Evolutionary conservation across 2,113 vertebrate species (phyloP).

Genomic region (Catharus bicknelli): DNA sequence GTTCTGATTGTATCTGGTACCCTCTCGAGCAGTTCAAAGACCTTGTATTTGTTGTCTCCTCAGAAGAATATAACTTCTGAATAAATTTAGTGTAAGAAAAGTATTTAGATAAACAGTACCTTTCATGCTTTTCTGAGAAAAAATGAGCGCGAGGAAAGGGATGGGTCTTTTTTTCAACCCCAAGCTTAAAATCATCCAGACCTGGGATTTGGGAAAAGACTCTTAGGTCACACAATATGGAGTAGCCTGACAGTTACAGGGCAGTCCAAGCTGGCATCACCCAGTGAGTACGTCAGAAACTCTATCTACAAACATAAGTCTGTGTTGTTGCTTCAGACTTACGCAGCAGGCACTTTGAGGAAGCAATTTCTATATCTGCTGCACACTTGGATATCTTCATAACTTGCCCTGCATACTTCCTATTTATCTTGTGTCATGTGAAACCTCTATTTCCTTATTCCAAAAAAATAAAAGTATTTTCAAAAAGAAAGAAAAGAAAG

Average conservation of each 20-base stretch:
- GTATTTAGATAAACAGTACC: not conserved
- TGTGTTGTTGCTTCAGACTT: not conserved
- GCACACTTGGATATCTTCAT: not conserved
- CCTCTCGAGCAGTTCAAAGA: not conserved
- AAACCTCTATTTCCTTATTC: not conserved
- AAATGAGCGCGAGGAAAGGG: not conserved
- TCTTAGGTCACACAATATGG: fast-evolving
- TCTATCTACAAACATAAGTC: not conserved
- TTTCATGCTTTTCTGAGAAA: not conserved
- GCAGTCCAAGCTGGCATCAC: not conserved
- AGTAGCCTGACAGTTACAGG: not conserved
- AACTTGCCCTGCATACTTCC: not conserved
- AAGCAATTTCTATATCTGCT: not conserved
- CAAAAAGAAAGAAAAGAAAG: not conserved
- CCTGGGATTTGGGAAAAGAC: not conserved
- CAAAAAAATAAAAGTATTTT: not conserved
- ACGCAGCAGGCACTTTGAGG: not conserved
- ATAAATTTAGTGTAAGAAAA: not conserved
- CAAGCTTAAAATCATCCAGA: not conserved
- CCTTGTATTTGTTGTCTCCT: not conserved
- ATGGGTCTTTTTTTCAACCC: fast-evolving
- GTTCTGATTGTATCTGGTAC: not conserved
- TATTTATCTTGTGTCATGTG: not conserved
- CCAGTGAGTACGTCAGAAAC: not conserved
- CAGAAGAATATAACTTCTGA: not conserved